Base-by-base conservation (phyloP, 2,113 vertebrate genomes). In the Jacana jacana region DNA sequence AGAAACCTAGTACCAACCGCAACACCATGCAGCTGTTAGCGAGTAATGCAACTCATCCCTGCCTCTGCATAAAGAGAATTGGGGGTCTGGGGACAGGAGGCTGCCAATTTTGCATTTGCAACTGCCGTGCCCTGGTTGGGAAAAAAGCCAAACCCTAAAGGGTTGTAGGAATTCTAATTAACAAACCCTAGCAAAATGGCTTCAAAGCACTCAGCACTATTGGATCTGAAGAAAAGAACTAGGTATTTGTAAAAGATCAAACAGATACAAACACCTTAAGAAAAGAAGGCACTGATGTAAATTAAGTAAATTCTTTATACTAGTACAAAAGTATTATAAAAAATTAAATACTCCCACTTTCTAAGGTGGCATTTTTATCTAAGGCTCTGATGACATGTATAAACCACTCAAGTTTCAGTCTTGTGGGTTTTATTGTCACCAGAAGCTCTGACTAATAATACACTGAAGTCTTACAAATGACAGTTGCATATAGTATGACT, bases 391-490 rank as follows among this genome's bases (percentile, higher is more conserved):
- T 94, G 88, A 78, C 95, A 89, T 91, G 86, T 81, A 72, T 72
- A 88, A 96, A 87, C 94, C 93, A 96, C 90, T 93, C 65, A 89
- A 22, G 87, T 97, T 95, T 96, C 93, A 95, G 90, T 81, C 88
- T 93, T 93, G 88, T 94, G 86, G 65, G 92, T 93, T 96, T 93
- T 79, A 91, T 77, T 95, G 81, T 94, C 92, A 95, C 70, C 91
- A 95, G 91, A 91, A 95, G 37, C 91, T 96, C 92, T 97, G 95
- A 95, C 70, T 96, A 96, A 93, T 96, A 78, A 64, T 88, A 89
- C 88, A 85, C 69, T 69, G 19, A 73, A 90, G 63, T 81, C 72
- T 94, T 92, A 93, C 69, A 94, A 95, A 91, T 89, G 86, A 60
- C 88, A 89, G 73, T 79, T 92, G 39, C 49, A 48, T 88, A 83